phyloP scores from a whole-genome alignment of 2,888 invertebrate species.

The Ernsta delagoae region DNA sequence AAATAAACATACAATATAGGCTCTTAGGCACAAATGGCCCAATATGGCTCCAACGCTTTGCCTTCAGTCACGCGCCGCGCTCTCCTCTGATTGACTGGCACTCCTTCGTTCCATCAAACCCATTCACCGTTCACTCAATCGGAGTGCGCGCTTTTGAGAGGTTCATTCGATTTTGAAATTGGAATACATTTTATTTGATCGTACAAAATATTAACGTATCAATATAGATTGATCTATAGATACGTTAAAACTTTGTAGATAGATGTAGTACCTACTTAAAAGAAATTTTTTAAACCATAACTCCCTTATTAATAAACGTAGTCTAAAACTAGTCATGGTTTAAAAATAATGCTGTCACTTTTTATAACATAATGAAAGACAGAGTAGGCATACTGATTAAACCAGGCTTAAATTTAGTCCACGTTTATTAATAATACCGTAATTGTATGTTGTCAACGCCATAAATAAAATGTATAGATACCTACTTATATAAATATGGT shows the following conservation, averaged over 20 bases:
- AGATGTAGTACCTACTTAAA: too few species aligned
- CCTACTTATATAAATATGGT: neutral
- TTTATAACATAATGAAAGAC: too few species aligned
- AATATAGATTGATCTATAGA: too few species aligned
- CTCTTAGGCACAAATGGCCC: neutral
- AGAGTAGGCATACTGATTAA: too few species aligned
- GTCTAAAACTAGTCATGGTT: too few species aligned
- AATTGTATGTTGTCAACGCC: neutral
- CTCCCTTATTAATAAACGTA: too few species aligned
- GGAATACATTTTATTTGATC: neutral
- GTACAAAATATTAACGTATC: neutral
- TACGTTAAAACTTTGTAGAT: too few species aligned
- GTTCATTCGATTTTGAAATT: conserved; percentile 19
- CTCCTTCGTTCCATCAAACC: conserved; percentile 13
- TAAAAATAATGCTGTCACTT: too few species aligned
- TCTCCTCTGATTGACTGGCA: conserved; percentile 15
- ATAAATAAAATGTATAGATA: neutral
- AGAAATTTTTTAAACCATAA: too few species aligned
- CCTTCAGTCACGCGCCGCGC: neutral
- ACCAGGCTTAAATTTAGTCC: too few species aligned
- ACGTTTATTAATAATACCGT: too few species aligned
- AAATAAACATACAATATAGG: neutral
- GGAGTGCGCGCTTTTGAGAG: conserved; percentile 9
- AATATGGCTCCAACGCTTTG: neutral
- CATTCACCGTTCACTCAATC: conserved; percentile 14